Conservation (phyloP, 53 echinoderm and acorn worm genomes). For the Patiria pectinifera region DNA sequence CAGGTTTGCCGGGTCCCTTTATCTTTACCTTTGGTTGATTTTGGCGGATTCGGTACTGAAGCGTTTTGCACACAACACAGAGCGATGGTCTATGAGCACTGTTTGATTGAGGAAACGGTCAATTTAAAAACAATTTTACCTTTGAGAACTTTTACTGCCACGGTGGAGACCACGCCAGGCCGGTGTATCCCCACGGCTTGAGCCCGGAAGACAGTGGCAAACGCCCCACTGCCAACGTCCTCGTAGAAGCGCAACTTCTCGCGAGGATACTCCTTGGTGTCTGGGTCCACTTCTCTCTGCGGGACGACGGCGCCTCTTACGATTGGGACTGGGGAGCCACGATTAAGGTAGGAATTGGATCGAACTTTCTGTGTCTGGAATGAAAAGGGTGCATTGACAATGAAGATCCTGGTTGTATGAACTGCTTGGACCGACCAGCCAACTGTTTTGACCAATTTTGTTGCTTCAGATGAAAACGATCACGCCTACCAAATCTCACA, state of each 20-base stretch:
- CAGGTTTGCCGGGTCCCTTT: too few relatives aligned
- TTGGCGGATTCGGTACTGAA: too few relatives aligned
- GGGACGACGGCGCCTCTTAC: background rate
- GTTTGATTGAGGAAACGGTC: background rate
- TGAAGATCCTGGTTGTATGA: too few relatives aligned
- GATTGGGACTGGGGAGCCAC: background rate
- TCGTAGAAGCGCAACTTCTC: conserved; percentile 67
- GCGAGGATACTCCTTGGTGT: conserved; percentile 78
- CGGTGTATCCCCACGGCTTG: conserved; percentile 71
- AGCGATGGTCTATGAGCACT: too few relatives aligned
- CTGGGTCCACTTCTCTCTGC: background rate
- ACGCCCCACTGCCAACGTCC: conserved; percentile 84
- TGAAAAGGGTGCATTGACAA: too few relatives aligned
- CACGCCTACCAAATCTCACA: too few relatives aligned
- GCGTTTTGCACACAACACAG: too few relatives aligned
- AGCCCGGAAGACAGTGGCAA: conserved; percentile 83
- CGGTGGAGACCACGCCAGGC: conserved; percentile 43
- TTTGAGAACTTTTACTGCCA: conserved; percentile 88
- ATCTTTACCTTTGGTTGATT: too few relatives aligned
- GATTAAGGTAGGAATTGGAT: conserved; percentile 25
- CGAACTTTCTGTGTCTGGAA: background rate
- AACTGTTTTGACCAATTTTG: too few relatives aligned
- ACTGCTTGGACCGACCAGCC: too few relatives aligned
- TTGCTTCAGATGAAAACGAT: too few relatives aligned
- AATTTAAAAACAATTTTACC: conserved; percentile 25